Percentiles rank a stretch among this genome's conserved stretches.
Conservation (phyloP, 2,797 vertebrate species). For the Takifugu rubripes region DNA sequence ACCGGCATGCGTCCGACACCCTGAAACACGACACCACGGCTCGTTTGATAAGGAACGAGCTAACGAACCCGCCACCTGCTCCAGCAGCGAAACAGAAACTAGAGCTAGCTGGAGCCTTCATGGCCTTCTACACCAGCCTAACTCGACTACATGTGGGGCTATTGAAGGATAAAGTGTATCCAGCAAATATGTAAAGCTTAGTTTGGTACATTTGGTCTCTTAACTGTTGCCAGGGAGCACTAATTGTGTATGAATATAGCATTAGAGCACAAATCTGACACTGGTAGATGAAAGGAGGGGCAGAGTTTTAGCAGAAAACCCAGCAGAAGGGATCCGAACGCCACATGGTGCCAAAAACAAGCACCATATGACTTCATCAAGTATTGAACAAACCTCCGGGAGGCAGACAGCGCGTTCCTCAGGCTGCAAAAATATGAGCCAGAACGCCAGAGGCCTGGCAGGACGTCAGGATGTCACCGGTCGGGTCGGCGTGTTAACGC, state of each 20-base stretch:
- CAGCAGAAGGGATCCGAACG: constrained; percentile 20
- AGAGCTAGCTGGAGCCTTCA: too few relatives aligned
- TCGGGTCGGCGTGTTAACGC: constrained; percentile 44
- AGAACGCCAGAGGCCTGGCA: constrained; percentile 26
- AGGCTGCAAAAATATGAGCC: constrained; percentile 20
- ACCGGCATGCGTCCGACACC: neutral
- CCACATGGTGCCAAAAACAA: constrained; percentile 50
- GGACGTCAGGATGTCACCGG: constrained; percentile 17
- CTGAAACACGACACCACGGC: neutral
- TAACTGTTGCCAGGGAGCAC: neutral
- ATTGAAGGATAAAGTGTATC: too few relatives aligned
- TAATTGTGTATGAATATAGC: too few relatives aligned
- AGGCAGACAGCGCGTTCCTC: constrained; percentile 21
- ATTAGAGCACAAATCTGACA: too few relatives aligned
- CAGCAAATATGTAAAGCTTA: too few relatives aligned
- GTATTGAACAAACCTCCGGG: constrained; percentile 59
- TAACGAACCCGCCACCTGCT: too few relatives aligned
- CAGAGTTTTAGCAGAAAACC: constrained; percentile 16
- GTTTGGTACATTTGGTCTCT: neutral
- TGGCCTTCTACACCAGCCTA: too few relatives aligned
- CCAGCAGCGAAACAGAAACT: too few relatives aligned
- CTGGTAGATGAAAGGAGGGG: constrained; percentile 3
- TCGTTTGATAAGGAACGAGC: too few relatives aligned
- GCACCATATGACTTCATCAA: constrained; percentile 70
- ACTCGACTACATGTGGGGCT: too few relatives aligned